A percentile compares a stretch with the other conserved stretches of the same genome.
phyloP scores from a whole-genome alignment of 1,140 invertebrate genomes.

The Drosophila mayri region DNA sequence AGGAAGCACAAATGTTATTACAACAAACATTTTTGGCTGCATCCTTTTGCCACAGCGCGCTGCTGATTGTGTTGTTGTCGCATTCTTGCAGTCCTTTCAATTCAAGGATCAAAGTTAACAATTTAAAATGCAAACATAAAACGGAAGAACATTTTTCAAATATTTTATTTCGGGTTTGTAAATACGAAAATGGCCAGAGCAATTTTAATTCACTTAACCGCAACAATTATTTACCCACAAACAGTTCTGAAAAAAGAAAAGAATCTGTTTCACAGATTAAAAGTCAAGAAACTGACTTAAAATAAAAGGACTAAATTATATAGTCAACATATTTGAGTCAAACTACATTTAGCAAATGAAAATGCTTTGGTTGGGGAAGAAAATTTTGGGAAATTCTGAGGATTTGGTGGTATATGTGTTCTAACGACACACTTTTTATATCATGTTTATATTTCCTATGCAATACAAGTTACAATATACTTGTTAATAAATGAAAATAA shows the following conservation, averaged over 20 bases:
- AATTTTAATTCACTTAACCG: constrained; percentile 58
- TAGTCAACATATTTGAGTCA: too few relatives aligned
- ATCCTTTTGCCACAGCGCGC: not conserved
- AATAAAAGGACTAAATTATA: constrained; percentile 8
- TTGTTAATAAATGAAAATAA: too few relatives aligned
- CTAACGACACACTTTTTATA: not conserved
- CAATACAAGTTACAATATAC: not conserved
- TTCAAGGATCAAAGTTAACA: constrained; percentile 36
- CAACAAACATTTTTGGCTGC: constrained; percentile 36
- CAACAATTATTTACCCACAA: constrained; percentile 50
- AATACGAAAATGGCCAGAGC: constrained; percentile 25
- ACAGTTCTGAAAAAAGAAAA: not conserved
- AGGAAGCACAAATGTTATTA: constrained; percentile 49
- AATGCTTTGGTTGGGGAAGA: not conserved
- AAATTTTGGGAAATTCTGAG: not conserved
- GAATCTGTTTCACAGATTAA: constrained; percentile 3
- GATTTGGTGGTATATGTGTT: too few relatives aligned
- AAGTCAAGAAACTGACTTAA: not conserved
- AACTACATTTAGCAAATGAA: constrained; percentile 16
- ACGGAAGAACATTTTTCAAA: constrained; percentile 23
- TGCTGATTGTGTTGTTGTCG: not conserved
- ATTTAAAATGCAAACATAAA: constrained; percentile 38
- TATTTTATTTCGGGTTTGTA: constrained; percentile 33
- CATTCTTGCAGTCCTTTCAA: constrained; percentile 26
- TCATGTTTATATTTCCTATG: too few relatives aligned